A percentile compares a stretch with the other conserved stretches of the same genome.
These are phyloP conservation scores for Lycocorax pyrrhopterus DNA, from an alignment of 2,113 vertebrate species.

Conservation along the genomic window DNA sequence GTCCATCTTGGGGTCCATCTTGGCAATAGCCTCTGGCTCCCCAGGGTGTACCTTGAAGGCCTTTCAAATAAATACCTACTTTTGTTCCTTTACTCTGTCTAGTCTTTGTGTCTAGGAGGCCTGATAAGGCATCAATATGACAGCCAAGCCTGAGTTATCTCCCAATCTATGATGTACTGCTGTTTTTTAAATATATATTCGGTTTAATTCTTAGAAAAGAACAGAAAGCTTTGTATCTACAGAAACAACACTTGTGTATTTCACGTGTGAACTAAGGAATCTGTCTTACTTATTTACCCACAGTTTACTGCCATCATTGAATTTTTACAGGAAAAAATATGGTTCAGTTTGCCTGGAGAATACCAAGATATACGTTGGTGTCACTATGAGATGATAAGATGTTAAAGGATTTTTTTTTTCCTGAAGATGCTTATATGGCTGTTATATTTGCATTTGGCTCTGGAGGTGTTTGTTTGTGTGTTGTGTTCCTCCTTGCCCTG, in stretches of 20 bases:
- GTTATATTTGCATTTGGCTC: not conserved
- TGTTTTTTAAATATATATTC: not conserved
- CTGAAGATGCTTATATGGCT: not conserved
- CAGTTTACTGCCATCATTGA: not conserved
- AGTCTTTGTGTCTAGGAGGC: too few species aligned
- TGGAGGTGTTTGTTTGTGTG: not conserved
- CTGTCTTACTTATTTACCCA: not conserved
- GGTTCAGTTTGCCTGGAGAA: not conserved
- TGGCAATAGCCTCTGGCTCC: too few species aligned
- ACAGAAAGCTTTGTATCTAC: conserved; percentile 10
- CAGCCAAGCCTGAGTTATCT: conserved; percentile 3
- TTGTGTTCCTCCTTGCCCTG: not conserved
- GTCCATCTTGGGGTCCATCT: too few species aligned
- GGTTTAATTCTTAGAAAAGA: not conserved
- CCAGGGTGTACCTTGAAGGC: too few species aligned
- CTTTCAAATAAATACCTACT: too few species aligned
- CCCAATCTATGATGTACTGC: not conserved
- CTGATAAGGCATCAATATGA: too few species aligned
- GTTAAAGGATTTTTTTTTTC: not conserved
- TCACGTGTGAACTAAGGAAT: conserved; percentile 3
- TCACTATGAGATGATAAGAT: not conserved
- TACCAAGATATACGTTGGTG: not conserved
- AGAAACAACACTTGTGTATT: not conserved
- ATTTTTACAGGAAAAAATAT: not conserved
- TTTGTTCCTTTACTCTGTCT: too few species aligned